Evolutionary conservation across 2,113 vertebrate genomes (phyloP).

Genomic region (Laticauda colubrina): DNA sequence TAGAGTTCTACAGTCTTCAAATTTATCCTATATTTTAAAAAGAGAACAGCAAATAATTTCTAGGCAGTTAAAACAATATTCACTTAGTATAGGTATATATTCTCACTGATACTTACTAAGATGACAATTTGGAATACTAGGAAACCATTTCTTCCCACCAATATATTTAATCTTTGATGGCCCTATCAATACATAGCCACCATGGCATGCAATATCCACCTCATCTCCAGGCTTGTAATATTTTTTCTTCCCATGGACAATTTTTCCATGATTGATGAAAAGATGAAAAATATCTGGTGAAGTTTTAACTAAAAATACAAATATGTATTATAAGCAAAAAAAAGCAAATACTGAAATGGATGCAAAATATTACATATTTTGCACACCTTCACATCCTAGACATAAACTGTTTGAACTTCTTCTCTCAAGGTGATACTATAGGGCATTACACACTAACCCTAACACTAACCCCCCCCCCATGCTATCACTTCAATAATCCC

Average conservation of each 20-base stretch:
- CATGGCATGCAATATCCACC: neutral
- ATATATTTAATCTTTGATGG: neutral
- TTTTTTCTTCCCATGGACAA: neutral
- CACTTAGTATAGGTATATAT: neutral
- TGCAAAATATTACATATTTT: neutral
- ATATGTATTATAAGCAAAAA: neutral
- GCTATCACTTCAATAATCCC: neutral
- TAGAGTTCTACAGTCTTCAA: neutral
- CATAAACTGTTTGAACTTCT: too few species aligned
- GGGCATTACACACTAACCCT: neutral
- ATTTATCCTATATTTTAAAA: neutral
- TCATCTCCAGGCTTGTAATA: neutral
- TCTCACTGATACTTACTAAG: neutral
- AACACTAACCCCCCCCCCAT: neutral
- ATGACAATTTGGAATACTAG: neutral
- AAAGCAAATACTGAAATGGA: neutral
- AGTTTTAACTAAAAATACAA: neutral
- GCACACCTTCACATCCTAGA: neutral
- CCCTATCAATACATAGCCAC: neutral
- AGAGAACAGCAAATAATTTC: neutral
- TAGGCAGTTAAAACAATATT: neutral
- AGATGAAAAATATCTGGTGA: neutral
- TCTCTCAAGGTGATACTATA: too few species aligned
- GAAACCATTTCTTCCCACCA: slow-evolving; percentile 4
- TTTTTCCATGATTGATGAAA: neutral